These are phyloP conservation scores for Gobionotothen gibberifrons DNA, from an alignment of 2,797 vertebrate species.

Conservation along the genomic window DNA sequence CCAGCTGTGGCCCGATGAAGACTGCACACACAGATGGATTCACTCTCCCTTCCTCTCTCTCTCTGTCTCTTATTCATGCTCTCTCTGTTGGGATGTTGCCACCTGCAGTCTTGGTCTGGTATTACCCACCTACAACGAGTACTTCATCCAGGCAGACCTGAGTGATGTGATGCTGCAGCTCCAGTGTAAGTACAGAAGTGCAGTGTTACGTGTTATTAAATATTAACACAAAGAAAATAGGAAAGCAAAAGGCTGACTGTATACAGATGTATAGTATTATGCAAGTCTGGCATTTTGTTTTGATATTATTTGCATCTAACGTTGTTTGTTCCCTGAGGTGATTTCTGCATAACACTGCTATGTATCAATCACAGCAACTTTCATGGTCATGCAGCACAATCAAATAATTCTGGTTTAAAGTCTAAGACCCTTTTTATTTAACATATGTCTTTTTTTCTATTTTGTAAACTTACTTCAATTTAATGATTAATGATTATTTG, in stretches of 20 bases:
- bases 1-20: not conserved
- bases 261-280: no score
- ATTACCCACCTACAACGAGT: constrained; percentile 93
- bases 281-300: no score
- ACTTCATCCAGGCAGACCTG: constrained; percentile 97
- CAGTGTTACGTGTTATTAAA: constrained; percentile 1
- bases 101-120: constrained; percentile 92
- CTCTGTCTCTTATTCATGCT: constrained; percentile 1
- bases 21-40: constrained; percentile 6
- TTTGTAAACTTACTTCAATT: no score
- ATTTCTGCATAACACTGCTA: no score
- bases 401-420: no score
- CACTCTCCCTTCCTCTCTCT: constrained; percentile 6
- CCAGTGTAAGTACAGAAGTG: constrained; percentile 92
- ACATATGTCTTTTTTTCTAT: no score
- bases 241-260: not conserved
- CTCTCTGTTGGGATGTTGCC: constrained; percentile 50
- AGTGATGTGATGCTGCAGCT: constrained; percentile 98
- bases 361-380: no score
- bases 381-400: no score
- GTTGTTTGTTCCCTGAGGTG: no score
- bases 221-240: constrained; percentile 11
- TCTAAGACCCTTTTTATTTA: no score
- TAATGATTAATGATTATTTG: no score
- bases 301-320: no score